phyloP scores from a whole-genome alignment of 2,888 invertebrate species.

The Cryptops parisi region DNA sequence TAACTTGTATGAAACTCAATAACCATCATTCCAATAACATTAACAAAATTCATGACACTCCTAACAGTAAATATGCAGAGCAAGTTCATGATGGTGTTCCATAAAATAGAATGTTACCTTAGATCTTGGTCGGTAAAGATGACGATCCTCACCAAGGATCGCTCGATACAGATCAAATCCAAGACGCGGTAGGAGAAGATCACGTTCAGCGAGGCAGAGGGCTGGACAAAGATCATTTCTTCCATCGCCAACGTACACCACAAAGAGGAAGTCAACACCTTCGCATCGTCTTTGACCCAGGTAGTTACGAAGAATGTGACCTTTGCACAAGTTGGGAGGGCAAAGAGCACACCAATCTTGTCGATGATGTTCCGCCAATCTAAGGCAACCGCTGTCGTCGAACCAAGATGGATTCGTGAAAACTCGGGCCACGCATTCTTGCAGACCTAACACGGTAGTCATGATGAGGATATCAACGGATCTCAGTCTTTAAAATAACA shows the following conservation, averaged over 20 bases:
- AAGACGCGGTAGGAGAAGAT: constrained; percentile 9
- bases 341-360: constrained; percentile 55
- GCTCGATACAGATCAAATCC: neutral
- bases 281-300: constrained; percentile 37
- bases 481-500: neutral
- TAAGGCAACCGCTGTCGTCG: constrained; percentile 39
- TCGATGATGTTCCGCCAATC: constrained; percentile 47
- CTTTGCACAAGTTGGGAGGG: constrained; percentile 62
- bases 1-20: no score
- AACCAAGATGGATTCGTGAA: constrained; percentile 61
- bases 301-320: constrained; percentile 50
- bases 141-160: neutral
- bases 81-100: no score
- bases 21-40: no score
- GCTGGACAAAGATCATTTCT: constrained; percentile 63
- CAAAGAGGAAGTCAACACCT: constrained; percentile 37
- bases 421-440: constrained; percentile 35
- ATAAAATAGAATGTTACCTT: no score
- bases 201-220: constrained; percentile 42
- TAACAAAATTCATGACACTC: no score
- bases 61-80: no score
- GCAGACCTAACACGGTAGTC: constrained; percentile 23
- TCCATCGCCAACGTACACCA: constrained; percentile 62
- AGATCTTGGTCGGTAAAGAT: no score
- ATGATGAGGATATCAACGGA: neutral